phyloP scores from a whole-genome alignment of 1,140 invertebrate genomes.

The Pollicipes pollicipes region DNA sequence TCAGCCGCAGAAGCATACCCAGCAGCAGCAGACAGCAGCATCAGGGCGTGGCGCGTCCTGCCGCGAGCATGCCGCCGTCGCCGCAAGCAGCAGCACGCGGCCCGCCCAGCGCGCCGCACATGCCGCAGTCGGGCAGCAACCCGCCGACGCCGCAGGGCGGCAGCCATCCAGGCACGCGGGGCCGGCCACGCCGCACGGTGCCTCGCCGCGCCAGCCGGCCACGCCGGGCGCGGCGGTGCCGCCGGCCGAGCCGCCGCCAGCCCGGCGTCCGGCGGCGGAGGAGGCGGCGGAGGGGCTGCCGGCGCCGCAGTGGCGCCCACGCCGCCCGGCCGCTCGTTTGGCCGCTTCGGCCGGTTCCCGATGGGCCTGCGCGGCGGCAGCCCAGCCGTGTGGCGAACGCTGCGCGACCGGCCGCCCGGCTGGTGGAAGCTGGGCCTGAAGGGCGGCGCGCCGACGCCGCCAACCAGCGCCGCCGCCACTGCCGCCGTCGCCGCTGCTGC shows the following conservation, averaged over 20 bases:
- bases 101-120: conserved; percentile 14
- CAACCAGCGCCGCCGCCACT: neutral
- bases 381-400: neutral
- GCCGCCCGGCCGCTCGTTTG: neutral
- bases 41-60: no score
- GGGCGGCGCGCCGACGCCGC: neutral
- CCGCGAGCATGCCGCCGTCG: conserved; percentile 12
- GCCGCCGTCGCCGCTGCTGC: no score
- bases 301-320: neutral
- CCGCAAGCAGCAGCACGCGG: conserved; percentile 14
- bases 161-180: conserved; percentile 12
- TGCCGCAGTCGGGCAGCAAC: conserved; percentile 18
- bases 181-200: neutral
- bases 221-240: neutral
- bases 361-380: conserved; percentile 2
- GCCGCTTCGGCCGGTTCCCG: neutral
- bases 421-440: neutral
- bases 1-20: conserved; percentile 28
- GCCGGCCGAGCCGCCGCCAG: neutral
- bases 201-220: neutral
- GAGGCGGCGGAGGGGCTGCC: neutral
- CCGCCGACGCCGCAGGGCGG: conserved; percentile 12
- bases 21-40: conserved; percentile 16
- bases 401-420: neutral
- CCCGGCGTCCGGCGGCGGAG: neutral